Conservation (phyloP, 2,797 vertebrate genomes). For the Buphagus erythrorhynchus region DNA sequence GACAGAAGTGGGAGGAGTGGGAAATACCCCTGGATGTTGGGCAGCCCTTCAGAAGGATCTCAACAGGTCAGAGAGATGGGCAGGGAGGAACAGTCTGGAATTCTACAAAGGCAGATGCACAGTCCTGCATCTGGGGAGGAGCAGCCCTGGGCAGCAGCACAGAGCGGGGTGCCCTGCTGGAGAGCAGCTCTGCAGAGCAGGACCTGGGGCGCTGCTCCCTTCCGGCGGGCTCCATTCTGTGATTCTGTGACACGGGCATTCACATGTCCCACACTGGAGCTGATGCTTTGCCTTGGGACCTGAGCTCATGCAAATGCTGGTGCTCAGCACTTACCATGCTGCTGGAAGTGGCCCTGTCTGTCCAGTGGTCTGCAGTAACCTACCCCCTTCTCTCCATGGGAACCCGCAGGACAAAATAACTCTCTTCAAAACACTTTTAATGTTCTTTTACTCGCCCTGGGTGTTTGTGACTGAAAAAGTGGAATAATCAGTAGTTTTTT, state of each 20-base stretch:
- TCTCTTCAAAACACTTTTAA: not conserved
- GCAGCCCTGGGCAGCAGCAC: not conserved
- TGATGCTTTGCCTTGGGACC: not conserved
- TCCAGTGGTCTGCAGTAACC: not conserved
- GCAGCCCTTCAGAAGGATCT: not conserved
- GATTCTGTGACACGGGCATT: not conserved
- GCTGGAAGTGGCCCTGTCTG: not conserved
- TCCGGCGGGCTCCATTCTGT: fast-evolving
- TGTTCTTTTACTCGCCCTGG: not conserved
- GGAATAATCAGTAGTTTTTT: not conserved
- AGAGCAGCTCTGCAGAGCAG: not conserved
- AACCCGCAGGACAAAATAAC: too few relatives aligned
- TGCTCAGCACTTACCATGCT: not conserved
- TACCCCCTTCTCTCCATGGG: not conserved
- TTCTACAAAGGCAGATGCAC: not conserved
- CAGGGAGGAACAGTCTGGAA: not conserved
- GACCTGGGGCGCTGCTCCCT: too few relatives aligned
- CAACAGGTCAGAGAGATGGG: not conserved
- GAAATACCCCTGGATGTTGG: fast-evolving
- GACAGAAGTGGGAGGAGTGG: not conserved
- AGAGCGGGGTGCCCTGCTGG: not conserved
- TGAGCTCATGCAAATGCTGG: fast-evolving
- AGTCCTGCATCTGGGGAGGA: not conserved
- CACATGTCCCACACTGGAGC: not conserved
- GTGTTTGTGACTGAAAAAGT: not conserved